Conservation (phyloP, 2,888 invertebrate genomes). For the Melolontha melolontha region DNA sequence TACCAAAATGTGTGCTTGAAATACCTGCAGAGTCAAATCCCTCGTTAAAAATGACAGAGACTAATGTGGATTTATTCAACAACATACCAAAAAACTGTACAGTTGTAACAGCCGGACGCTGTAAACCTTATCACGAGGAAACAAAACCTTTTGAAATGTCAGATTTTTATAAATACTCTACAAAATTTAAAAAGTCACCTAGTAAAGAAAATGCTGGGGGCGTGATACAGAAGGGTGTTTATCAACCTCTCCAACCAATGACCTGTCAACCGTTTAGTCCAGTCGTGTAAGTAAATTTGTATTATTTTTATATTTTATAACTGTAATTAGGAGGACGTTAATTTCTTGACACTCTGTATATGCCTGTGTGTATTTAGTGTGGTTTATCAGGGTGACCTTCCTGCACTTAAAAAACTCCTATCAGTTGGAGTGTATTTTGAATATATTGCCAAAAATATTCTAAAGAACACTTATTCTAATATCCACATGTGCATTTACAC, state of each 20-base stretch:
- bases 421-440: too few species aligned
- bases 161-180: slow-evolving; percentile 97
- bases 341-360: too few species aligned
- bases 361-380: too few species aligned
- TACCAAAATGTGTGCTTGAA: slow-evolving; percentile 60
- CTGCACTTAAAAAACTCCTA: too few species aligned
- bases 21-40: slow-evolving; percentile 65
- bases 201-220: slow-evolving; percentile 47
- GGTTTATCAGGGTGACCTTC: too few species aligned
- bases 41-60: slow-evolving; percentile 58
- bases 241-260: slow-evolving; percentile 67
- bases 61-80: slow-evolving; percentile 61
- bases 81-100: slow-evolving; percentile 88
- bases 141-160: slow-evolving; percentile 98
- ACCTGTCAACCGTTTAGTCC: slow-evolving; percentile 64
- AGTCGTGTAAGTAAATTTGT: slow-evolving; percentile 48
- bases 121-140: slow-evolving; percentile 92
- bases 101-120: slow-evolving; percentile 88
- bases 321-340: too few species aligned
- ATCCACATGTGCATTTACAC: too few species aligned
- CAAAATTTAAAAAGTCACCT: slow-evolving; percentile 82
- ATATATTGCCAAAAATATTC: too few species aligned
- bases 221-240: slow-evolving; percentile 62
- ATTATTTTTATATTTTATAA: neutral
- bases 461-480: too few species aligned